A percentile compares a stretch with the other conserved stretches of the same genome.
These are phyloP conservation scores for Drosophila sucinea DNA, from an alignment of 1,140 invertebrate genomes.

Conservation along the genomic window DNA sequence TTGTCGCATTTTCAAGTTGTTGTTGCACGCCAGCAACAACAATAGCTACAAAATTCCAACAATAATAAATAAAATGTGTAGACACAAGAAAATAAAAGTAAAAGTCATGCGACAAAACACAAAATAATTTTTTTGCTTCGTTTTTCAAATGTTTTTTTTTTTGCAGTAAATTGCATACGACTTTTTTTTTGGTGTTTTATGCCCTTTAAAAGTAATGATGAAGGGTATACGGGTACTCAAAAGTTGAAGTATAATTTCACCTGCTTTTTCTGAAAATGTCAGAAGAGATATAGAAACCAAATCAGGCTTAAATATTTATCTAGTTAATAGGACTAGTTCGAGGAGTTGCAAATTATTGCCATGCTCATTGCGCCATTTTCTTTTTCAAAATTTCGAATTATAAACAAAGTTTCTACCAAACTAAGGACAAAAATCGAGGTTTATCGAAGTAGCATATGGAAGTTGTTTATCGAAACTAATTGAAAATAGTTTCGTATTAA, in stretches of 20 bases:
- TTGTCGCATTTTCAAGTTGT: slow-evolving; percentile 55
- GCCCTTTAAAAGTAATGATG: neutral
- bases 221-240: neutral
- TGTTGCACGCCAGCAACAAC: slow-evolving; percentile 67
- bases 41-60: slow-evolving; percentile 22
- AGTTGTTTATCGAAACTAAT: no score
- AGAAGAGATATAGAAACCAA: no score
- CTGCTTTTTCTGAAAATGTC: no score
- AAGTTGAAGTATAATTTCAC: neutral
- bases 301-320: no score
- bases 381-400: no score
- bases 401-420: no score
- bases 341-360: no score
- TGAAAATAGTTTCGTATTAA: no score
- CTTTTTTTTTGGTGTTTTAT: slow-evolving; percentile 41
- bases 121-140: neutral
- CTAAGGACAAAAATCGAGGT: no score
- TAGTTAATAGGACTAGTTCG: no score
- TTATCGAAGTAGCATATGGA: no score
- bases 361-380: no score
- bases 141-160: slow-evolving; percentile 30
- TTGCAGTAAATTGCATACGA: slow-evolving; percentile 76
- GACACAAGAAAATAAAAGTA: slow-evolving; percentile 53
- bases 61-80: slow-evolving; percentile 44
- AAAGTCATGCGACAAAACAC: slow-evolving; percentile 68